A percentile compares a stretch with the other conserved stretches of the same genome.
Evolutionary conservation across 2,797 vertebrate species (phyloP).

Genomic region (Falco biarmicus): DNA sequence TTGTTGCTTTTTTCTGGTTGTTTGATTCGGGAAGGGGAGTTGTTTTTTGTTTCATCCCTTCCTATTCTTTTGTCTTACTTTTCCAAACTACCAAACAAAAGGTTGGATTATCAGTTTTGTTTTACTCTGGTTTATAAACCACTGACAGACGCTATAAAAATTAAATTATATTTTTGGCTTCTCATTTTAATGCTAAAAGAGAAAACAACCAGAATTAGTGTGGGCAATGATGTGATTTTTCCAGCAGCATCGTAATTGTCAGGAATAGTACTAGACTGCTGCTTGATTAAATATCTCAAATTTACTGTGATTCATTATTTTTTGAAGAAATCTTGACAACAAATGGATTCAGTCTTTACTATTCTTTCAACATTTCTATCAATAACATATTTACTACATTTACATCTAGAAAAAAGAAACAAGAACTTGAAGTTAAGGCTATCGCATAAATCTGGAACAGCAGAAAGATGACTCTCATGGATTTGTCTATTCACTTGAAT

Average conservation of each 20-base stretch:
- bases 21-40: background rate
- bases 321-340: background rate
- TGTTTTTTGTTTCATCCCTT: background rate
- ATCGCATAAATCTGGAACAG: background rate
- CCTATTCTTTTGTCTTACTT: background rate
- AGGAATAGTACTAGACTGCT: background rate
- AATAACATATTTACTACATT: background rate
- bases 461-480: background rate
- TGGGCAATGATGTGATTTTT: constrained; percentile 1
- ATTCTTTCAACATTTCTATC: background rate
- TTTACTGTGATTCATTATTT: background rate
- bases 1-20: background rate
- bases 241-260: background rate
- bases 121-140: background rate
- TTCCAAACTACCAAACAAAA: background rate
- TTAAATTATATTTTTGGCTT: background rate
- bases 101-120: background rate
- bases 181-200: background rate
- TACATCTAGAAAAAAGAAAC: background rate
- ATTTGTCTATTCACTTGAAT: background rate
- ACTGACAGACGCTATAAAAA: background rate
- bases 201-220: background rate
- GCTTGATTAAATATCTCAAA: background rate
- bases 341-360: background rate
- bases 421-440: background rate